phyloP scores from a whole-genome alignment of 2,113 vertebrate species.

The Chrysemys picta region DNA sequence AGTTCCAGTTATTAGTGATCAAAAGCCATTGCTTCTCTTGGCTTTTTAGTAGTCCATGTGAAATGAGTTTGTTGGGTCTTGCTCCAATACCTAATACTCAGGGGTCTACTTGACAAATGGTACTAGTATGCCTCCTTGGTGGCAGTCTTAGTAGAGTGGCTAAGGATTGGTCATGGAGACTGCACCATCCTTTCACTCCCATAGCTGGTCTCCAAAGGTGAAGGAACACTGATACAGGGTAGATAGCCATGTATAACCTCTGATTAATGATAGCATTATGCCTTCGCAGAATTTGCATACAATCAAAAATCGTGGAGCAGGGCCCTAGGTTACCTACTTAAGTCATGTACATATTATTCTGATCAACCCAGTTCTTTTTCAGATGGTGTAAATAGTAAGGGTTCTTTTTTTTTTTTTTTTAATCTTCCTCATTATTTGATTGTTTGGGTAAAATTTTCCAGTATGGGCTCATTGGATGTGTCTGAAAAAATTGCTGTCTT shows the following conservation, averaged over 20 bases:
- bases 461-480: background rate
- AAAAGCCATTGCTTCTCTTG: background rate
- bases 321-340: background rate
- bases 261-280: background rate
- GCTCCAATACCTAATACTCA: background rate
- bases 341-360: background rate
- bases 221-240: background rate
- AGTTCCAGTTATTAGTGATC: background rate
- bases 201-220: background rate
- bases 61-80: background rate
- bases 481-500: background rate
- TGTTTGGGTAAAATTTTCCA: background rate
- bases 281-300: background rate
- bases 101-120: background rate
- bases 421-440: background rate
- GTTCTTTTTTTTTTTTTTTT: background rate
- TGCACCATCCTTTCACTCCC: background rate
- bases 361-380: background rate
- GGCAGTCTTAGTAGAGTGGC: background rate
- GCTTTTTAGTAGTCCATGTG: background rate
- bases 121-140: background rate
- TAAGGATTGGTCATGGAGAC: background rate
- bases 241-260: background rate
- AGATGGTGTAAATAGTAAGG: background rate
- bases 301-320: background rate